These are phyloP conservation scores for Pyrocoelia pectoralis DNA, from an alignment of 2,888 invertebrate genomes.

Conservation along the genomic window DNA sequence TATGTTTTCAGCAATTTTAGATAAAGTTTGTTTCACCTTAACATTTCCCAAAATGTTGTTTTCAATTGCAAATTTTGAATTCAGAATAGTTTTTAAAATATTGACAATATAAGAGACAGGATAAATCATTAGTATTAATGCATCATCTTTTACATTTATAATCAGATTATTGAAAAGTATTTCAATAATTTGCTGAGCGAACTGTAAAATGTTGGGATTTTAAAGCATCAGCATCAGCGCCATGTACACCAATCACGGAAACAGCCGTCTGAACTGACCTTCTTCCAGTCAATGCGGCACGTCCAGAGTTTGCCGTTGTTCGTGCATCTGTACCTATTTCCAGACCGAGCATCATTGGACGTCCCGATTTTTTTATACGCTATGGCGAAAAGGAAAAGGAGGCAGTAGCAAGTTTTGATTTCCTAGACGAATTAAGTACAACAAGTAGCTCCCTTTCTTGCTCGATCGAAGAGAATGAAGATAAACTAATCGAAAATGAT, in stretches of 20 bases:
- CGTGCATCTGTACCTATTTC: constrained; percentile 61
- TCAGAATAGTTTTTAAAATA: not conserved
- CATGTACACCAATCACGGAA: constrained; percentile 60
- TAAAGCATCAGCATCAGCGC: constrained; percentile 58
- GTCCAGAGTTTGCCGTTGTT: constrained; percentile 66
- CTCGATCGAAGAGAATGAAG: constrained; percentile 48
- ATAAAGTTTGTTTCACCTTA: too few species aligned
- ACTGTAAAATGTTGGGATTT: constrained; percentile 57
- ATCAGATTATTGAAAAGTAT: not conserved
- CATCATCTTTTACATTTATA: constrained; percentile 10
- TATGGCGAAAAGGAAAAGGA: constrained; percentile 80
- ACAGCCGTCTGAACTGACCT: constrained; percentile 55
- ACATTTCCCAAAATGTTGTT: too few species aligned
- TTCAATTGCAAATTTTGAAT: too few species aligned
- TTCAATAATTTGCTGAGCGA: constrained; percentile 41
- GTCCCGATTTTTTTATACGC: constrained; percentile 79
- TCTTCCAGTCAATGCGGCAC: constrained; percentile 68
- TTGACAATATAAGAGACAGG: not conserved
- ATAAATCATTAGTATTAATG: constrained; percentile 3
- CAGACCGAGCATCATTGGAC: constrained; percentile 77
- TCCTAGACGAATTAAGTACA: constrained; percentile 71
- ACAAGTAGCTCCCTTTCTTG: constrained; percentile 50
- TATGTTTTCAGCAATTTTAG: too few species aligned
- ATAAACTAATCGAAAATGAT: constrained; percentile 25
- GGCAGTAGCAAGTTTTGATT: constrained; percentile 82